Conservation (phyloP, 2,888 invertebrate genomes). For the Carcina quercana region DNA sequence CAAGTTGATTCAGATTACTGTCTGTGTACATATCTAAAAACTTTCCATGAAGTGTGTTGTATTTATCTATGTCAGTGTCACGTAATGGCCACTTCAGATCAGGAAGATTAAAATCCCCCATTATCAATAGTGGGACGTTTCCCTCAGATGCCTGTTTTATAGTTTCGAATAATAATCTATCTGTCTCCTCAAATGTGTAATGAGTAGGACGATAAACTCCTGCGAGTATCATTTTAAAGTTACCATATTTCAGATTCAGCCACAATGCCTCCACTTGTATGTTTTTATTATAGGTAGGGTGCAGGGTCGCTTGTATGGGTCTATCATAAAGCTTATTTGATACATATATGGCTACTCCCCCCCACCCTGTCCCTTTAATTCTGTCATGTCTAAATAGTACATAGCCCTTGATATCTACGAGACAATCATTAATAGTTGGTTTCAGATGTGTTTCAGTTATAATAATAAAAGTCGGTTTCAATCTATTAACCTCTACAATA, state of each 20-base stretch:
- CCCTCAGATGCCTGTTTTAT: neutral
- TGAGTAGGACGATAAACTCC: conserved; percentile 7
- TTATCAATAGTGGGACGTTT: neutral
- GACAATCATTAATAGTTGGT: conserved; percentile 3
- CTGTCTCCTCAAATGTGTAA: conserved; percentile 5
- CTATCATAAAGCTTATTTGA: neutral
- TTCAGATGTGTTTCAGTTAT: conserved; percentile 8
- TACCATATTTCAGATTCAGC: conserved; percentile 5
- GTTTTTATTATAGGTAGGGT: conserved; percentile 3
- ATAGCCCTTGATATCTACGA: conserved; percentile 7
- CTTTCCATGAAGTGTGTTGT: neutral
- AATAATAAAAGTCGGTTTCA: conserved; percentile 10
- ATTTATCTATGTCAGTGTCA: neutral
- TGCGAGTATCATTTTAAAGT: conserved; percentile 1
- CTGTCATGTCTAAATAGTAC: conserved; percentile 7
- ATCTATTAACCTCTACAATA: conserved; percentile 5
- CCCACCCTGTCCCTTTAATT: conserved; percentile 5
- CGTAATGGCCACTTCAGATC: neutral
- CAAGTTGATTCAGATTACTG: neutral
- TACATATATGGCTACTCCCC: conserved; percentile 10
- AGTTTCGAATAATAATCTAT: conserved; percentile 2
- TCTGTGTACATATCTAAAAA: neutral
- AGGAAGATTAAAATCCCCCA: neutral
- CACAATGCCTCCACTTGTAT: conserved; percentile 5
- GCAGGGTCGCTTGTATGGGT: conserved; percentile 4